Conservation (phyloP, 2,797 vertebrate species). For the Parambassis ranga region DNA sequence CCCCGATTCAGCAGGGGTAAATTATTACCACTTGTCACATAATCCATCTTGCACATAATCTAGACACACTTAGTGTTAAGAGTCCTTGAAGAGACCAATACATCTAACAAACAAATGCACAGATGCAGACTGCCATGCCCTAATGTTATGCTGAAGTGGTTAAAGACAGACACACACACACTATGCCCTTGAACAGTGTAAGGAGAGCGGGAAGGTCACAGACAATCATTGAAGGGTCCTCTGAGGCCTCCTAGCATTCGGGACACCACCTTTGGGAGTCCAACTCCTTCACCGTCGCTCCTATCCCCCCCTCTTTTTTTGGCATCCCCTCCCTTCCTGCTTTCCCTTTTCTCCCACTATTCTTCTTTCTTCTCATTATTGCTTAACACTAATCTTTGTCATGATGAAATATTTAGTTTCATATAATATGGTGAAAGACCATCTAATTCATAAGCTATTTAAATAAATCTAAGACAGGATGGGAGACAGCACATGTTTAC, state of each 20-base stretch:
- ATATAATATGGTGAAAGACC: too few relatives aligned
- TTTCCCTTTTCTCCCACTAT: background rate
- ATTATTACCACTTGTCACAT: constrained; percentile 39
- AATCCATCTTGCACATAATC: constrained; percentile 10
- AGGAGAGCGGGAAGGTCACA: constrained; percentile 66
- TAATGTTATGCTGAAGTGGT: background rate
- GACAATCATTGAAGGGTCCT: constrained; percentile 65
- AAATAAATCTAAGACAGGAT: too few relatives aligned
- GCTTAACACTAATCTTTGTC: background rate
- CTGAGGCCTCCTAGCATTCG: constrained; percentile 57
- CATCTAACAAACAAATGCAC: background rate
- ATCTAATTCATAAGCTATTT: too few relatives aligned
- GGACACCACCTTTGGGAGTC: constrained; percentile 70
- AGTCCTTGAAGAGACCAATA: constrained; percentile 18
- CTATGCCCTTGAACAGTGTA: constrained; percentile 61
- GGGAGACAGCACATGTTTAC: too few relatives aligned
- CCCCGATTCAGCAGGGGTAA: constrained; percentile 27
- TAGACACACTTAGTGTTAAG: background rate
- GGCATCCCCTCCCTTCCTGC: background rate
- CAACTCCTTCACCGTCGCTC: constrained; percentile 10
- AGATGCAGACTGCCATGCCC: background rate
- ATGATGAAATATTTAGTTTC: background rate
- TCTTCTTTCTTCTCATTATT: background rate
- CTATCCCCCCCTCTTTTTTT: constrained; percentile 5
- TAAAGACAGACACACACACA: constrained; percentile 7